Base-by-base conservation (phyloP, 2,888 invertebrate species). In the Ophioninae sp. region DNA sequence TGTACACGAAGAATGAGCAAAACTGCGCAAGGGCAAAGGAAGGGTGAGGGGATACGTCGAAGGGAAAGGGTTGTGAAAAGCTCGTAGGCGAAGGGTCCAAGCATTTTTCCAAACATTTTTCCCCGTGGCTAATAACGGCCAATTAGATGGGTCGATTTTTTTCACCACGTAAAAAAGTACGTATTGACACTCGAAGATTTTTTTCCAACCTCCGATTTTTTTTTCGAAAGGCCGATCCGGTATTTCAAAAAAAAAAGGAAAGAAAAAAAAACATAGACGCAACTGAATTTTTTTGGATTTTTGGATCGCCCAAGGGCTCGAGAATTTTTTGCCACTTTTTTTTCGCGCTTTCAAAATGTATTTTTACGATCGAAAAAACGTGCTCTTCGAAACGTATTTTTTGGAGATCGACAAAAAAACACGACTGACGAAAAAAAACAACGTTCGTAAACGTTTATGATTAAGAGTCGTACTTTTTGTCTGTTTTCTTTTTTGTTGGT, bases 111-210 rank as follows among this genome's bases (percentile, higher is more conserved):
- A n/a, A n/a, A n/a, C n/a, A n/a, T n/a, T n/a, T 76, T 79, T 85
- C 79, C 75, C 83, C 81, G 79, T 74, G 74, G 78, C 82, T 83
- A 86, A 85, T 83, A 79, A 67, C 84, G 82, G 87, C 72, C 87
- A 85, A 86, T 88, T 86, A 85, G 86, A 64, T 64, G 82, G 87
- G 85, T 83, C 83, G 77, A 86, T 84, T 86, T 86, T 88, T 87
- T 75, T 64, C 23, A 63, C 20, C 72, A 30, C 64, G 64, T 30
- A 72, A 72, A 85, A 30, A 74, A 72, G 59, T 61, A 65, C 22
- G 67, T 68, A 64, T 76, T 68, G 67, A 79, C 44, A 79, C 63
- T 73, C 61, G 30, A 72, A 3, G 3, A 30, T 30, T 30, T 30
- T 30, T 30, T 30, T 41, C 67, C 23, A 76, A 67, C 67, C 72